Conservation (phyloP, 2,888 invertebrate genomes). For the Unio delphinus region DNA sequence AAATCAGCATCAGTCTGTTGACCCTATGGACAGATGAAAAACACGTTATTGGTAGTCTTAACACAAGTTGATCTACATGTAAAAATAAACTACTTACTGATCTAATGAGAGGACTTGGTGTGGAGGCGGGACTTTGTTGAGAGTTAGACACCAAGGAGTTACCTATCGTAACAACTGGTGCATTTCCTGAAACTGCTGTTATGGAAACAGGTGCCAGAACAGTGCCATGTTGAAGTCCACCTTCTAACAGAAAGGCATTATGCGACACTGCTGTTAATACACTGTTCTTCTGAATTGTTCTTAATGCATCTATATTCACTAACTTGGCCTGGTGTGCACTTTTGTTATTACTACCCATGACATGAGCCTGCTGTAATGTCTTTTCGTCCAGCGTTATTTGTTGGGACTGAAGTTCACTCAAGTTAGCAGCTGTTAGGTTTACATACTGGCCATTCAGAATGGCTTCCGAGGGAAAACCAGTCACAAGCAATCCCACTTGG, state of each 20-base stretch:
- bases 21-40: no score
- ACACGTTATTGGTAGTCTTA: background rate
- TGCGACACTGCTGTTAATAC: constrained; percentile 36
- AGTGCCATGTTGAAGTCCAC: constrained; percentile 41
- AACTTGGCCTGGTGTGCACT: background rate
- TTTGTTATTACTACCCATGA: constrained; percentile 19
- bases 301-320: background rate
- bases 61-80: background rate
- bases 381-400: constrained; percentile 31
- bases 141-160: constrained; percentile 26
- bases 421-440: constrained; percentile 23
- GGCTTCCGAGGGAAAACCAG: constrained; percentile 52
- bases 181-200: constrained; percentile 26
- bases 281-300: constrained; percentile 11
- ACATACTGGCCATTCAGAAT: constrained; percentile 61
- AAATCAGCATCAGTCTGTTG: no score
- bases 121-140: constrained; percentile 38
- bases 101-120: constrained; percentile 46
- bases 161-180: constrained; percentile 31
- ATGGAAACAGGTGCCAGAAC: constrained; percentile 43
- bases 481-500: constrained; percentile 53
- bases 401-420: constrained; percentile 37
- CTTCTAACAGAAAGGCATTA: constrained; percentile 54
- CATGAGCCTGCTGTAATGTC: constrained; percentile 24
- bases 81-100: constrained; percentile 45